Conservation (phyloP, 1,140 invertebrate species). For the Adelges cooleyi region DNA sequence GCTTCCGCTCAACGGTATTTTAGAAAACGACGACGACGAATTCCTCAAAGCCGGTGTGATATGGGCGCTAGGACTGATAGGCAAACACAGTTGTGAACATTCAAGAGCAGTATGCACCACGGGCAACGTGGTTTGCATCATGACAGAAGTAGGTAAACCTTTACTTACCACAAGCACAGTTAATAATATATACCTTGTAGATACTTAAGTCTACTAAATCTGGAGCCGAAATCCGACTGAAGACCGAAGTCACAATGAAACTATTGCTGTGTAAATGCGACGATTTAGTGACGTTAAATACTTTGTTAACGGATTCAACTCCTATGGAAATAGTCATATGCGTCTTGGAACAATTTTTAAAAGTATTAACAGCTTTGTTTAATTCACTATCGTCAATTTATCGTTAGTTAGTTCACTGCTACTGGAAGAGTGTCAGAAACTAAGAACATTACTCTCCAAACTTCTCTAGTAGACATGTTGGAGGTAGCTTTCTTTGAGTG, state of each 20-base stretch:
- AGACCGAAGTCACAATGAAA: not conserved
- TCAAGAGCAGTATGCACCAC: not conserved
- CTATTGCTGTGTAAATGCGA: not conserved
- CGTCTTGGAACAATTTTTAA: not conserved
- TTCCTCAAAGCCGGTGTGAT: not conserved
- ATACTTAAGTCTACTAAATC: not conserved
- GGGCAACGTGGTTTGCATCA: not conserved
- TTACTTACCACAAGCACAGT: too few relatives aligned
- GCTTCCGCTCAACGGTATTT: not conserved
- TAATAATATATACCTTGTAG: too few relatives aligned
- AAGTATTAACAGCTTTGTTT: too few relatives aligned
- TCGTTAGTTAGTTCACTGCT: too few relatives aligned
- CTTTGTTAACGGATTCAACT: not conserved
- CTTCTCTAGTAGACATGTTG: too few relatives aligned
- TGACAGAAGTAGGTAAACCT: not conserved
- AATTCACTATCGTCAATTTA: too few relatives aligned
- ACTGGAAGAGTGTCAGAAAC: too few relatives aligned
- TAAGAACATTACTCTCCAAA: too few relatives aligned
- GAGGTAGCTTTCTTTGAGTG: too few relatives aligned
- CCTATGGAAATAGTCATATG: not conserved
- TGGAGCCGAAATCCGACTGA: not conserved
- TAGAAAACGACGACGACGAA: not conserved
- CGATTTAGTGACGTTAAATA: not conserved
- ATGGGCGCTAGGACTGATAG: constrained; percentile 15
- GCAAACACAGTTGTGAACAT: constrained; percentile 6